Evolutionary conservation across 2,113 vertebrate species (phyloP), one percentile per base, ranked within the genome.

Genomic region (Hassar affinis): DNA sequence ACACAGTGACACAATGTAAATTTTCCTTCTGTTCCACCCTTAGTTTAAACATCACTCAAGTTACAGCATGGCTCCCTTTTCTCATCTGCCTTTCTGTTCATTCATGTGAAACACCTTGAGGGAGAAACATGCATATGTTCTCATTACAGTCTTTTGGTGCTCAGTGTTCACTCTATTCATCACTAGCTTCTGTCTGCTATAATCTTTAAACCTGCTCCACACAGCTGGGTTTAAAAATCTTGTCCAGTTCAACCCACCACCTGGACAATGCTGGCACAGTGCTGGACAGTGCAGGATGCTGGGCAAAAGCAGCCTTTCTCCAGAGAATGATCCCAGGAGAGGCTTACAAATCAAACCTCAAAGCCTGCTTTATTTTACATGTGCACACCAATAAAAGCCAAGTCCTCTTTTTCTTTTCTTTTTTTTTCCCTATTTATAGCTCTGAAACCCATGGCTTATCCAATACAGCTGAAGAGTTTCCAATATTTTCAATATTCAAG

Each of bases 211-310:
- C 77, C 77, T 35, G 66, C 51, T 33, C 76, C 27, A 78, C 38
- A 84, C 82, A 84, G 33, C 75, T 66, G 33, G 61, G 74, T 30
- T 56, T 78, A 10, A 78, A 78, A 78, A 69, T 64, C 51, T 25
- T 42, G 62, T 77, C 74, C 75, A 78, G 75, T 47, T 78, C 35
- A n/a, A 78, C 62, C 30, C 82, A 78, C 49, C 82, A 84, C 35
- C 75, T 84, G 82, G 51, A 84, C 75, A 69, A 57, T 84, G 62
- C 75, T 84, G 82, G 82, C 82, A 54, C 62, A 45, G 10, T n/a
- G n/a, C n/a, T n/a, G n/a, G n/a, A n/a, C n/a, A n/a, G 18, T 84
- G 74, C 74, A 69, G 49, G 35, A 51, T 0, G 75, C 82, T 84
- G 82, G 74, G 62, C 49, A 78, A 82, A 68, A 57, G 33, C 59